A percentile compares a stretch with the other conserved stretches of the same genome.
phyloP scores from a whole-genome alignment of 2,113 vertebrate species.

The Chloroceryle aenea region DNA sequence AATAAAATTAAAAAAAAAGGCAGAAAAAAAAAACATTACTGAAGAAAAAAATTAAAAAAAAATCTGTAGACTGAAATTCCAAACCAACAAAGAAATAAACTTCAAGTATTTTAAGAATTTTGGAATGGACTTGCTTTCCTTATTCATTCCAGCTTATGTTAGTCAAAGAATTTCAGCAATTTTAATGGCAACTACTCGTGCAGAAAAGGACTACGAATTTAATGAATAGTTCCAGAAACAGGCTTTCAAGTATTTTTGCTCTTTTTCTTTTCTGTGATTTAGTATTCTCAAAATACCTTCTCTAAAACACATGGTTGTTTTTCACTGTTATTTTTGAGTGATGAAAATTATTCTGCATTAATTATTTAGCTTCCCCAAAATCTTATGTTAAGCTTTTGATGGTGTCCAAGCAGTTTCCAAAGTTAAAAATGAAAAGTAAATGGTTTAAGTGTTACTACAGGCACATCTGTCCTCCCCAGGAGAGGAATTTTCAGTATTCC shows the following conservation, averaged over 20 bases:
- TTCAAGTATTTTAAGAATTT: not conserved
- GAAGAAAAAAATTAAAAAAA: not conserved
- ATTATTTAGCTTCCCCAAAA: not conserved
- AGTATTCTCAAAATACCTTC: not conserved
- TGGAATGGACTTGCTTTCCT: not conserved
- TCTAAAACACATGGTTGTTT: not conserved
- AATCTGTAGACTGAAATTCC: not conserved
- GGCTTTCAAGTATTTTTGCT: not conserved
- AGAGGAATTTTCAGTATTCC: not conserved
- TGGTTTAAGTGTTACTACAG: not conserved
- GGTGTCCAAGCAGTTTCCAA: not conserved
- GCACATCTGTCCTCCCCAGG: not conserved
- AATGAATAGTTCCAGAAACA: not conserved
- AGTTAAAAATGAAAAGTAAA: slow-evolving; percentile 34
- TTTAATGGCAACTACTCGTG: not conserved
- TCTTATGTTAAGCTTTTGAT: not conserved
- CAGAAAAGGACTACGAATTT: not conserved
- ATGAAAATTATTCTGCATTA: not conserved
- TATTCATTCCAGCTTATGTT: not conserved
- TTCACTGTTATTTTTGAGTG: not conserved
- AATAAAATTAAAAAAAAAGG: not conserved
- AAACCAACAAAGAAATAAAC: not conserved
- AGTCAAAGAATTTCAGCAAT: slow-evolving; percentile 3
- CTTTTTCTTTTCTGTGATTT: not conserved
- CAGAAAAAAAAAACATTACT: not conserved